Evolutionary conservation across 2,113 vertebrate species (phyloP), one percentile per base, ranked within the genome.

Genomic region (Notiomystis cincta): DNA sequence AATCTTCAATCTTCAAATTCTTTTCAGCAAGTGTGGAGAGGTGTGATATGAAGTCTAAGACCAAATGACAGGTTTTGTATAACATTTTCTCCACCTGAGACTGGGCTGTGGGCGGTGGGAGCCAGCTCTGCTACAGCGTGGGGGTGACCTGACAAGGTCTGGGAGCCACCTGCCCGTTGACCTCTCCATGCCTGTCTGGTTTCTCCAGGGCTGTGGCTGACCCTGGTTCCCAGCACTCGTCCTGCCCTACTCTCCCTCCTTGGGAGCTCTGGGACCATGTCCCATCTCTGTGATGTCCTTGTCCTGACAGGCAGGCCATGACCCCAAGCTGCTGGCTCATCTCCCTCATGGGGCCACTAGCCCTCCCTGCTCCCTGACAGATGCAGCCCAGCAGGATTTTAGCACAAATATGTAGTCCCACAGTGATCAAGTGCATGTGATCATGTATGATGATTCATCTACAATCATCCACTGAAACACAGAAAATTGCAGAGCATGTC

Each of bases 11-110:
- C 75, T 86, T 82, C 8, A 71, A 56, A 48, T 6, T 18, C 18
- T 44, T 83, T 40, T 38, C 62, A 11, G 4, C 30, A 75, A 15
- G 11, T 8, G 23, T 1, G 0, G 24, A 76, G 28, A 85, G 53
- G 22, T 8, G 3, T 9, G 67, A 5, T 7, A 16, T 1, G 62
- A 4, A 33, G 5, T 47, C 13, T 11, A 44, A 54, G 38, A 70
- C 31, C 25, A 70, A 62, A 78, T 40, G 2, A n/a, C 13, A 70
- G 54, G 16, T 62, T 54, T 31, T 14, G 6, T 28, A 11, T 5
- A 35, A 17, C 16, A 15, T 33, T 81, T 58, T 15, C 13, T 7
- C 3, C 3, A n/a, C n/a, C n/a, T n/a, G 0, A 28, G 10, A 0
- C 5, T 54, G 33, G 4, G 11, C 8, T 40, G 1, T 0, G 3